phyloP scores from a whole-genome alignment of 2,888 invertebrate genomes.

The Andrena praecox region DNA sequence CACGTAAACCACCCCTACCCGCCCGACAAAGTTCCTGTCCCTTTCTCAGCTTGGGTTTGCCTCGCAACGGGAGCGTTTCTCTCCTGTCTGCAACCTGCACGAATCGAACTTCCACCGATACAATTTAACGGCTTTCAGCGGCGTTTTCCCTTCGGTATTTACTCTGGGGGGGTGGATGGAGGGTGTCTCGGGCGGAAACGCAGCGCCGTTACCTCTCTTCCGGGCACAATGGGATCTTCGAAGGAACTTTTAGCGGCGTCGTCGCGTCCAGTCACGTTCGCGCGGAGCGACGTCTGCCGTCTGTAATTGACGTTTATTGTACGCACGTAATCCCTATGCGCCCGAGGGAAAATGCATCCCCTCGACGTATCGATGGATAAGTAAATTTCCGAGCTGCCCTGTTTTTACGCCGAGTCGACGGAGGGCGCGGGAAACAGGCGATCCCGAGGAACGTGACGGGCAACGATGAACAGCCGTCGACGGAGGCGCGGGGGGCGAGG shows the following conservation, averaged over 20 bases:
- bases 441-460: constrained; percentile 21
- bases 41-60: not conserved
- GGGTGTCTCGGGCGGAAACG: constrained; percentile 52
- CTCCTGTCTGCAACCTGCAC: constrained; percentile 16
- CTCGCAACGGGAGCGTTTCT: not conserved
- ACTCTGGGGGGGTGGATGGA: constrained; percentile 41
- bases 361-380: constrained; percentile 33
- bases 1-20: constrained; percentile 72
- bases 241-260: constrained; percentile 41
- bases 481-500: not conserved
- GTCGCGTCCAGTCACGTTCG: constrained; percentile 54
- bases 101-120: constrained; percentile 75
- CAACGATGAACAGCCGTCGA: constrained; percentile 2
- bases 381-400: constrained; percentile 18
- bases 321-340: constrained; percentile 19
- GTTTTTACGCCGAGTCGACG: not conserved
- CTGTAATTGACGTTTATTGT: constrained; percentile 66
- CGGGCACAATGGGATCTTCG: constrained; percentile 65
- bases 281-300: constrained; percentile 50
- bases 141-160: constrained; percentile 70
- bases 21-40: constrained; percentile 75
- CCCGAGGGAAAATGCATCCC: not conserved
- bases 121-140: constrained; percentile 76
- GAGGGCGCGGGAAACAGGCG: constrained; percentile 16
- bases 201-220: constrained; percentile 39